A percentile compares a stretch with the other conserved stretches of the same genome.
Conservation (phyloP, 2,888 invertebrate genomes). For the Seladonia tumulorum region DNA sequence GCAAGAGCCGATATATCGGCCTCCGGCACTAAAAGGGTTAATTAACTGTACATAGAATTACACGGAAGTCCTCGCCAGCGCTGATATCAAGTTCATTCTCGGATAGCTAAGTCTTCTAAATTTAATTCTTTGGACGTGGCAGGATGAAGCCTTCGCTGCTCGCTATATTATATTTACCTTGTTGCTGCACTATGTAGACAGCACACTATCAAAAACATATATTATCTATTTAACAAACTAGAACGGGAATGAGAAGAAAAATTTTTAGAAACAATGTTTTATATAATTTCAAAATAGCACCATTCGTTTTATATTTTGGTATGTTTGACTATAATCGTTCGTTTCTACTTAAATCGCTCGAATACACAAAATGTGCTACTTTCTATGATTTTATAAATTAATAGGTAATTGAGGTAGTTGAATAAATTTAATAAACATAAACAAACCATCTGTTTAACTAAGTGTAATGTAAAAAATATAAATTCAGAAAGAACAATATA, state of each 20-base stretch:
- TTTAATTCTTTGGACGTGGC: constrained; percentile 2
- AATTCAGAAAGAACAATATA: background rate
- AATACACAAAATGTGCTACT: background rate
- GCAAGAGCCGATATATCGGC: no score
- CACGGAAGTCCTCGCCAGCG: background rate
- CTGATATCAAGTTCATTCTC: background rate
- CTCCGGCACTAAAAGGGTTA: no score
- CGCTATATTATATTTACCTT: background rate
- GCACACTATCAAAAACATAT: no score
- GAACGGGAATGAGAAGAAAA: background rate
- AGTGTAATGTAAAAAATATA: no score
- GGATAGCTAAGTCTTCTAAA: background rate
- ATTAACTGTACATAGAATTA: constrained; percentile 30
- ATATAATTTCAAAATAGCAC: background rate
- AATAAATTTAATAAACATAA: background rate
- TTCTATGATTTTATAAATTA: background rate
- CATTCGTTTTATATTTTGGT: background rate
- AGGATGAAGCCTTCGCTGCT: background rate
- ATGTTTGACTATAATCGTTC: background rate
- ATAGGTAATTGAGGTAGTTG: background rate
- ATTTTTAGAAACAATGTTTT: background rate
- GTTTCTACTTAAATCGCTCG: background rate
- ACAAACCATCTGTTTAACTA: background rate
- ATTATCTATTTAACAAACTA: background rate
- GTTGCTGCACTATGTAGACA: background rate